A percentile compares a stretch with the other conserved stretches of the same genome.
Evolutionary conservation across 30 jellyfish, hydroid and myxozoan genomes (phyloP).

Genomic region (Cassiopea xamachana): DNA sequence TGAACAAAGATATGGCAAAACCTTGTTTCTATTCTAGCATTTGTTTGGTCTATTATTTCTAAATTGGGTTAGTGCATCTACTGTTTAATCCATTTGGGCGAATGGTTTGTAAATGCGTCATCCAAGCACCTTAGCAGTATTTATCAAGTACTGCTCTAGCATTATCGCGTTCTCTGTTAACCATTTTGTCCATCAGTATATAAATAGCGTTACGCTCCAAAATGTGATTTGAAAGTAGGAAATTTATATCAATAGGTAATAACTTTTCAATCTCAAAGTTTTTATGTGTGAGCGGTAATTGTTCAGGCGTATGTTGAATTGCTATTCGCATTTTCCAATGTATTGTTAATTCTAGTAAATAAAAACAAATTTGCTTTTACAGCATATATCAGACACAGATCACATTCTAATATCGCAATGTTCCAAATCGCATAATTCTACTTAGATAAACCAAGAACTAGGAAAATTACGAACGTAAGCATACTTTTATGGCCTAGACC

Average conservation of each 20-base stretch:
- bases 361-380: not conserved
- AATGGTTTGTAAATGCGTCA: not conserved
- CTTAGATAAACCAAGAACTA: too few relatives aligned
- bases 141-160: not conserved
- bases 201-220: conserved; percentile 17
- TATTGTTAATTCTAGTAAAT: not conserved
- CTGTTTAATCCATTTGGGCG: conserved; percentile 37
- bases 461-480: too few relatives aligned
- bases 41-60: not conserved
- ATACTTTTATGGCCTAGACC: too few relatives aligned
- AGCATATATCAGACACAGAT: too few relatives aligned
- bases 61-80: conserved; percentile 18
- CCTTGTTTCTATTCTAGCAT: not conserved
- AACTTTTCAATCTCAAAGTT: not conserved
- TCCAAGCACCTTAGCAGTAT: too few relatives aligned
- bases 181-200: conserved; percentile 10
- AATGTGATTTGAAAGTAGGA: conserved; percentile 13
- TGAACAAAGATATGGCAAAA: conserved; percentile 1
- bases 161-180: conserved; percentile 23
- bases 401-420: too few relatives aligned
- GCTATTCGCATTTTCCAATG: not conserved
- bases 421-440: too few relatives aligned
- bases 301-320: conserved; percentile 2
- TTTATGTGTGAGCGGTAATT: conserved; percentile 11
- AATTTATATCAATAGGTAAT: conserved; percentile 15